Evolutionary conservation across 1,140 invertebrate genomes (phyloP), one percentile per base, ranked within the genome.

Genomic region (Papilio xuthus): DNA sequence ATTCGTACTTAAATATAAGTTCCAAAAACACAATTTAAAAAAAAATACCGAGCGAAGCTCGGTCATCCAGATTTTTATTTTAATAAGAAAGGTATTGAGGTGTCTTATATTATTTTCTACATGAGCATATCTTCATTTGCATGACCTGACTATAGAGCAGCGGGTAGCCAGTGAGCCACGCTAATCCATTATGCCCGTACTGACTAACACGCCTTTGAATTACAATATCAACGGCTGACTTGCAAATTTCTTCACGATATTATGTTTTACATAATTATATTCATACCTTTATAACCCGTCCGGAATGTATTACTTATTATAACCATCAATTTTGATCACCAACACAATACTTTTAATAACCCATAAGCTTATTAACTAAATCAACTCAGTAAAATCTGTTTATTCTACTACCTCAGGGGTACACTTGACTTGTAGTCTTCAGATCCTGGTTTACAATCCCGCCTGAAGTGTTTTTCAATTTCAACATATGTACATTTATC

Each of bases 201-300:
- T 6, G 60, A 15, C 60, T 32, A 67, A 67, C 60, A 67, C 60
- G 60, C 60, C 60, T 67, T 67, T 67, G 26, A 67, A 67, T 50
- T 50, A 50, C 47, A 50, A 50, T 32, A 67, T 67, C 23, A 67
- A 67, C 56, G 23, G 23, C 60, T 67, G 60, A 67, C 60, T 67
- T 67, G 60, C 60, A 67, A 67, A 67, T 67, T 67, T 67, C 23
- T 67, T 67, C 26, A 67, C 60, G 60, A 28, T 67, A 28, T 28
- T 60, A 4, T 67, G 60, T 32, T 67, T 67, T 67, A 60, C 56
- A 60, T 60, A 60, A 26, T 60, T 60, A 60, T 60, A 53, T 53
- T 53, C 50, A 53, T 53, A 20, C n/a, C 50, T 53, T 53, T 53
- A 53, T n/a, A 53, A 18, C 13, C 13, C 50, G 18, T 20, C 18